Evolutionary conservation across 2,888 invertebrate species (phyloP).

Genomic region (Hirudinaria manillensis): DNA sequence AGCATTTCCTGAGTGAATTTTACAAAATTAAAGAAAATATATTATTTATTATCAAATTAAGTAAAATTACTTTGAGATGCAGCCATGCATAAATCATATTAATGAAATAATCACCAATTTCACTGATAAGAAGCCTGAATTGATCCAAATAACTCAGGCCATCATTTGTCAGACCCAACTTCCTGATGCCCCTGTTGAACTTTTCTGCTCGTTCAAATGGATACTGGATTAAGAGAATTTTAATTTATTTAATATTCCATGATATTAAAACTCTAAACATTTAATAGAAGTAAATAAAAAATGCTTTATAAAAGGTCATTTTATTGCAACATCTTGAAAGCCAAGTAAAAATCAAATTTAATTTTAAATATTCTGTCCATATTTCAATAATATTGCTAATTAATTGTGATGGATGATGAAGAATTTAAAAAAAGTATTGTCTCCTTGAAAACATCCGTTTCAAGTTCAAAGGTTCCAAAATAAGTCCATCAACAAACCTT

Average conservation of each 20-base stretch:
- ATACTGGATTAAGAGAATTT: slow-evolving; percentile 52
- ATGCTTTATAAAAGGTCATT: neutral
- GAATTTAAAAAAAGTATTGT: too few species aligned
- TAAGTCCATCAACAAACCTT: slow-evolving; percentile 50
- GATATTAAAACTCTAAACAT: neutral
- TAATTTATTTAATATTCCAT: neutral
- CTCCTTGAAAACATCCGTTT: too few species aligned
- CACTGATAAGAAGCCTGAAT: slow-evolving; percentile 82
- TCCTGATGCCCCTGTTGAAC: slow-evolving; percentile 82
- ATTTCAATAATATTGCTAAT: too few species aligned
- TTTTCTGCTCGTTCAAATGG: slow-evolving; percentile 85
- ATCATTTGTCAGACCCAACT: slow-evolving; percentile 72
- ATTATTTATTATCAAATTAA: neutral
- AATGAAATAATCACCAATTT: slow-evolving; percentile 66
- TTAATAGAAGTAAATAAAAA: neutral
- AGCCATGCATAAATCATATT: neutral
- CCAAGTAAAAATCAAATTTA: neutral
- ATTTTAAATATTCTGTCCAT: neutral
- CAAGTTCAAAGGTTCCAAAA: neutral
- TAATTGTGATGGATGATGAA: too few species aligned
- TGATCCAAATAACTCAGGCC: slow-evolving; percentile 84
- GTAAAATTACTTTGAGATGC: neutral
- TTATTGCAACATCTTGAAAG: neutral
- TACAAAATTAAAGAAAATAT: neutral
- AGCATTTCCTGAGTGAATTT: slow-evolving; percentile 65